Evolutionary conservation across 1,140 invertebrate genomes (phyloP).

Genomic region (Drosophila rhopaloa): DNA sequence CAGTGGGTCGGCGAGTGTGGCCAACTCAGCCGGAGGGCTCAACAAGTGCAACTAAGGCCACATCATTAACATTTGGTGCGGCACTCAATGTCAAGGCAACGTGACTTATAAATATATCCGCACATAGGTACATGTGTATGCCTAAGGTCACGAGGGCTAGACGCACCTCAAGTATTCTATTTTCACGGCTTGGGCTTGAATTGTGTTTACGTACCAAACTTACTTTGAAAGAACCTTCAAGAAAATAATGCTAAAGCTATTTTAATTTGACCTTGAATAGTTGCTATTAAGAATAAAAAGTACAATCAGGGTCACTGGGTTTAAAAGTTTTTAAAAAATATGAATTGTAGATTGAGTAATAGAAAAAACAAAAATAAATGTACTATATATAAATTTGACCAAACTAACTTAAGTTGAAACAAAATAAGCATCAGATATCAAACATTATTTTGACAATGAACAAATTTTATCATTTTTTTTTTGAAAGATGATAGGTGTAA

Average conservation of each 20-base stretch:
- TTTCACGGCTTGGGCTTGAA: conserved; percentile 5
- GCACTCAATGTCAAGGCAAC: conserved; percentile 65
- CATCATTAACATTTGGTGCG: conserved; percentile 71
- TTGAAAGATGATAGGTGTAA: too few species aligned
- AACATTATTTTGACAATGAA: too few species aligned
- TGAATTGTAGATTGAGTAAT: too few species aligned
- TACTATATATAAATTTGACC: too few species aligned
- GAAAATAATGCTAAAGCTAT: neutral
- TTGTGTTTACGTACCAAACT: neutral
- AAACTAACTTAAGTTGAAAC: too few species aligned
- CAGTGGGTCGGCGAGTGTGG: neutral
- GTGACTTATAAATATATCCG: conserved; percentile 13
- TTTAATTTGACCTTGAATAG: neutral
- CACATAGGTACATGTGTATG: conserved; percentile 10
- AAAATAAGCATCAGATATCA: too few species aligned
- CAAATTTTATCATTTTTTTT: too few species aligned
- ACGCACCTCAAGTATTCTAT: conserved; percentile 20
- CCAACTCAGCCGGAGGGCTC: conserved; percentile 25
- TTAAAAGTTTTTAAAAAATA: too few species aligned
- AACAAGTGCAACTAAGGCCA: conserved; percentile 77
- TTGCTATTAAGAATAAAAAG: neutral
- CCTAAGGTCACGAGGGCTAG: conserved; percentile 40
- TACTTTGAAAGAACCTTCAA: conserved; percentile 15
- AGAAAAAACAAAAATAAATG: too few species aligned
- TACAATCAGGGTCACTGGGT: too few species aligned